Evolutionary conservation across 37 sponge, comb jelly and placozoan species (phyloP).

Genomic region (Dysidea cf. avara): DNA sequence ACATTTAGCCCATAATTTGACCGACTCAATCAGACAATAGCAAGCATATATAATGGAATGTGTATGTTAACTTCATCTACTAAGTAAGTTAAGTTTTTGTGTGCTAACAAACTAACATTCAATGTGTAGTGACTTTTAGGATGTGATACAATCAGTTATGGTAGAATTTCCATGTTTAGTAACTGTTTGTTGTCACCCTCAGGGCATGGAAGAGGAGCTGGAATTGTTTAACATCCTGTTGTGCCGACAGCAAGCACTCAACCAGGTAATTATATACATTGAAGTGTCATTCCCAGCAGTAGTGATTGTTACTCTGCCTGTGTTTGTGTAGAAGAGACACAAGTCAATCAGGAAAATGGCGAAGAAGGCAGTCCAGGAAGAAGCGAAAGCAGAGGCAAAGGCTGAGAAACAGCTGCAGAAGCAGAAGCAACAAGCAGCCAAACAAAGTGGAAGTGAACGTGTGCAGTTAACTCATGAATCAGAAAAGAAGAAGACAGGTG

Average conservation of each 20-base stretch:
- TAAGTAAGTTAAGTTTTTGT: too few species aligned
- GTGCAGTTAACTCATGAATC: neutral
- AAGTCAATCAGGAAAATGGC: neutral
- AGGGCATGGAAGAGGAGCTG: constrained; percentile 65
- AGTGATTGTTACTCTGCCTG: neutral
- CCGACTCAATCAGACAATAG: too few species aligned
- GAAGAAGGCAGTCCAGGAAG: neutral
- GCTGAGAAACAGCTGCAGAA: constrained; percentile 1
- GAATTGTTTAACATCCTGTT: constrained; percentile 80
- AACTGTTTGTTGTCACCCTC: neutral
- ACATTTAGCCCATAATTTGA: too few species aligned
- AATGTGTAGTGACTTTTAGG: too few species aligned
- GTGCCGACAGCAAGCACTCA: constrained; percentile 50
- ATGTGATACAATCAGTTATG: too few species aligned
- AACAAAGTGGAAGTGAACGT: neutral
- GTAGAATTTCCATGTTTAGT: too few species aligned
- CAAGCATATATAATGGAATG: too few species aligned
- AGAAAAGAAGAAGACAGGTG: constrained; percentile 25
- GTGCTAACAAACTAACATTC: too few species aligned
- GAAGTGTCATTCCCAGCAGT: neutral
- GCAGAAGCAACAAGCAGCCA: too few species aligned
- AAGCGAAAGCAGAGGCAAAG: neutral
- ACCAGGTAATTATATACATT: too few species aligned
- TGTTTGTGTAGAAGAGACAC: constrained; percentile 13
- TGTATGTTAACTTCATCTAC: too few species aligned